Evolutionary conservation across 1,140 invertebrate genomes (phyloP).

Genomic region (Phocides pigmalion): DNA sequence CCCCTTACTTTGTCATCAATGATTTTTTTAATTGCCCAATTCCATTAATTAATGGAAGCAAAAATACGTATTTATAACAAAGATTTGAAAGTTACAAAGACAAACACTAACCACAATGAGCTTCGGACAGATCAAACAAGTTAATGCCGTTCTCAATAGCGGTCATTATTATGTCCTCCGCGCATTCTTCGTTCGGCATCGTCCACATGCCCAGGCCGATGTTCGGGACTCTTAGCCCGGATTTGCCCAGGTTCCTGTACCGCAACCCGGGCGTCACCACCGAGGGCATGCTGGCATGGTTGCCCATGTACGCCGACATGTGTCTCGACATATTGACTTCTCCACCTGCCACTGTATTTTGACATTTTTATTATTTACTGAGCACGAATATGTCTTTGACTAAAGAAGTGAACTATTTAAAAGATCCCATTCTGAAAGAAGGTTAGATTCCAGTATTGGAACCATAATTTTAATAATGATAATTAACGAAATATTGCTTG

Average conservation of each 20-base stretch:
- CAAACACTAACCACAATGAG: slow-evolving; percentile 89
- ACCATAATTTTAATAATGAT: too few species aligned
- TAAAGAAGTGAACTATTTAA: too few species aligned
- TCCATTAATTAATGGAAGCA: too few species aligned
- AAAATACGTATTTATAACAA: too few species aligned
- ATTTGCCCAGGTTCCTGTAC: slow-evolving; percentile 96
- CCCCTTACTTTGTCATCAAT: too few species aligned
- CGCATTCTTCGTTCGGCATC: slow-evolving; percentile 93
- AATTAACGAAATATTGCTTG: too few species aligned
- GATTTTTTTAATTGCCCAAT: too few species aligned
- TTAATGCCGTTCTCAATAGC: slow-evolving; percentile 98
- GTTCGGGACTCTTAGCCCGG: slow-evolving; percentile 95
- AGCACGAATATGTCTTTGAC: neutral
- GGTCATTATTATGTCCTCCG: slow-evolving; percentile 95
- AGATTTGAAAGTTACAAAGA: neutral
- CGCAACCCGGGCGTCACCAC: slow-evolving; percentile 90
- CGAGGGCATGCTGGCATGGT: slow-evolving; percentile 79
- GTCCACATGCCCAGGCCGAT: slow-evolving; percentile 97
- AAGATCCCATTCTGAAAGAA: too few species aligned
- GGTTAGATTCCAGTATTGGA: too few species aligned
- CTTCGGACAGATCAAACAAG: slow-evolving; percentile 97
- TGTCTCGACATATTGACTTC: slow-evolving; percentile 73
- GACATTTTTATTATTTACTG: neutral
- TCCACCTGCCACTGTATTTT: slow-evolving; percentile 45
- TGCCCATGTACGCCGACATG: slow-evolving; percentile 74